A percentile compares a stretch with the other conserved stretches of the same genome.
phyloP scores from a whole-genome alignment of 92 coral and sea anemone genomes.

The Chrysogorgia sp. region DNA sequence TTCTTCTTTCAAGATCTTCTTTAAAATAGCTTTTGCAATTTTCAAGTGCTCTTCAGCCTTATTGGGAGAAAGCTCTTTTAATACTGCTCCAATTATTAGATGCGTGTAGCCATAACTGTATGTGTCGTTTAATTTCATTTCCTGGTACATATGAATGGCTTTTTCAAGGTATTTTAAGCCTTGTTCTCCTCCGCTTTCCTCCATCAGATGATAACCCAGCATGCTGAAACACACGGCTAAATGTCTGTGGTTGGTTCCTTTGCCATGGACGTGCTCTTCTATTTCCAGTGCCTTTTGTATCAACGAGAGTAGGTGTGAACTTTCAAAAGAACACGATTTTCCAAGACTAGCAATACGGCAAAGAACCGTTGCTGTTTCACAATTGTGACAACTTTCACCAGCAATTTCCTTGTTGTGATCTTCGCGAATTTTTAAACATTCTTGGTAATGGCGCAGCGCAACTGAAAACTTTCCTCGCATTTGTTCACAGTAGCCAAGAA shows the following conservation, averaged over 20 bases:
- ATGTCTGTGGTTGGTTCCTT: constrained; percentile 22
- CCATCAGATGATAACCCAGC: constrained; percentile 16
- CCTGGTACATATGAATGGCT: constrained; percentile 22
- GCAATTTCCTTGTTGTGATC: constrained; percentile 1
- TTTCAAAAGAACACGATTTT: background rate
- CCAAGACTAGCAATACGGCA: constrained; percentile 17
- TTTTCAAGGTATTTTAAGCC: constrained; percentile 17
- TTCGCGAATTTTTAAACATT: constrained; percentile 36
- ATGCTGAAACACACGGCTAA: constrained; percentile 15
- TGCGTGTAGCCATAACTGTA: constrained; percentile 15
- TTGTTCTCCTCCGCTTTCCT: background rate
- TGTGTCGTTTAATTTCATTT: background rate
- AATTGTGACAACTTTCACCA: background rate
- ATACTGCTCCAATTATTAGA: constrained; percentile 6
- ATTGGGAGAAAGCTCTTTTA: constrained; percentile 23
- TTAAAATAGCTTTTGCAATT: constrained; percentile 18
- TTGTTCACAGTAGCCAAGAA: constrained; percentile 25
- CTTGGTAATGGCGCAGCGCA: constrained; percentile 7
- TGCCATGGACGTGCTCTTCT: constrained; percentile 33
- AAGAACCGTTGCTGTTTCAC: constrained; percentile 24
- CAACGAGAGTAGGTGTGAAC: background rate
- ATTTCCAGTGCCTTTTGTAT: constrained; percentile 22
- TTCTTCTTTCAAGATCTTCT: background rate
- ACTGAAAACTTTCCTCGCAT: constrained; percentile 14
- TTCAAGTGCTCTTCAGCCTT: constrained; percentile 33